These are phyloP conservation scores for Apis florea DNA, from an alignment of 1,140 invertebrate genomes.

Conservation along the genomic window DNA sequence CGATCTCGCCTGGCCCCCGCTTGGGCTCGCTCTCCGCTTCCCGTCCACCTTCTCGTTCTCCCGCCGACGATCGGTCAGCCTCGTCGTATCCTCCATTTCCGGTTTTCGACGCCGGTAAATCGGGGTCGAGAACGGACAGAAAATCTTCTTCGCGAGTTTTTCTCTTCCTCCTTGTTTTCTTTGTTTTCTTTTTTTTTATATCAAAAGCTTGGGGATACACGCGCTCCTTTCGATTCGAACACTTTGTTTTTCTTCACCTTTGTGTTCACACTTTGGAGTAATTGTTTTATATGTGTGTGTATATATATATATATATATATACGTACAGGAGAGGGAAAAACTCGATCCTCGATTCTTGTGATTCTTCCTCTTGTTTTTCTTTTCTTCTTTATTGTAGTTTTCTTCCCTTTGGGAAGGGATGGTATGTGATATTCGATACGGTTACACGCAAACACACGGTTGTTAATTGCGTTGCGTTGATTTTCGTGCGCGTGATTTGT, in stretches of 20 bases:
- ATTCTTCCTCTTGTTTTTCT: background rate
- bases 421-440: too few species aligned
- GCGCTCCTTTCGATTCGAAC: background rate
- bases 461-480: background rate
- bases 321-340: too few species aligned
- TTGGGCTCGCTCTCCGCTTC: background rate
- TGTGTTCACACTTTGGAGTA: background rate
- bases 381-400: background rate
- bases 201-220: too few species aligned
- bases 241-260: too few species aligned
- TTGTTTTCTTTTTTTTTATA: background rate
- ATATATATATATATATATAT: background rate
- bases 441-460: background rate
- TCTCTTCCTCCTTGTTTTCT: background rate
- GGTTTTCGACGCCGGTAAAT: too few species aligned
- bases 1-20: background rate
- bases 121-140: too few species aligned
- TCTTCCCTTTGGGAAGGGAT: too few species aligned
- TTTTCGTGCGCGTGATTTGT: background rate
- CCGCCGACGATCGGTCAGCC: constrained; percentile 57
- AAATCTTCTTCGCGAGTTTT: too few species aligned
- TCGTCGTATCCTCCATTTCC: constrained; percentile 69
- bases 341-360: too few species aligned
- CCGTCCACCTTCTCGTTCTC: background rate
- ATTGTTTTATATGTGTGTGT: too few species aligned